Percentiles rank a stretch among this genome's conserved stretches.
Conservation (phyloP, 1,140 invertebrate species). For the Tetragnatha versicolor region DNA sequence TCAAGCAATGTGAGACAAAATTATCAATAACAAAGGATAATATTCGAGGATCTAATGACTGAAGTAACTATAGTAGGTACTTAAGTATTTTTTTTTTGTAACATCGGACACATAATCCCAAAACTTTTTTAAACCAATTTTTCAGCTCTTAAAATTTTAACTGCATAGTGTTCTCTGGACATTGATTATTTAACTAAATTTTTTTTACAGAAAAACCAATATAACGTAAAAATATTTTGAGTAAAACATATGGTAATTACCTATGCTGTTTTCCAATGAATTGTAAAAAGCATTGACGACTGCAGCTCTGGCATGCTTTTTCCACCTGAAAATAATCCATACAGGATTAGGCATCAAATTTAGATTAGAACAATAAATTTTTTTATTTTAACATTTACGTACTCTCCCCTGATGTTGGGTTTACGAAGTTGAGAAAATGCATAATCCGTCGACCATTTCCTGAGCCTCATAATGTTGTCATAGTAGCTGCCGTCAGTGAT, state of each 20-base stretch:
- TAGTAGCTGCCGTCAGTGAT: conserved; percentile 64
- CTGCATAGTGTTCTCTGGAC: no score
- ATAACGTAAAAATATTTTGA: background rate
- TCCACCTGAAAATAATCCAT: conserved; percentile 67
- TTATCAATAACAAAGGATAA: no score
- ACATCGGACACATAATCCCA: no score
- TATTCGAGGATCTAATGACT: no score
- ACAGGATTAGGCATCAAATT: background rate
- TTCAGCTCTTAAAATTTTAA: no score
- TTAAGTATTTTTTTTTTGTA: no score
- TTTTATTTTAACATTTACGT: no score
- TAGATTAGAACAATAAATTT: background rate
- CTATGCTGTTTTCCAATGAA: conserved; percentile 82
- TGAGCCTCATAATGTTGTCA: conserved; percentile 73
- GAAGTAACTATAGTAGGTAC: no score
- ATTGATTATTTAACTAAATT: no score
- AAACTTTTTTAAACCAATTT: no score
- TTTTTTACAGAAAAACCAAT: no score
- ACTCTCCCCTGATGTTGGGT: conserved; percentile 80
- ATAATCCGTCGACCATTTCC: conserved; percentile 76
- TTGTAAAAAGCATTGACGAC: conserved; percentile 86
- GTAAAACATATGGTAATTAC: conserved; percentile 62
- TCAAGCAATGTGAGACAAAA: no score
- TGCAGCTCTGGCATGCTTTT: conserved; percentile 76
- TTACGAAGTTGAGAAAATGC: conserved; percentile 77